A percentile compares a stretch with the other conserved stretches of the same genome.
Conservation (phyloP, 2,888 invertebrate species). For the Megamerina dolium region DNA sequence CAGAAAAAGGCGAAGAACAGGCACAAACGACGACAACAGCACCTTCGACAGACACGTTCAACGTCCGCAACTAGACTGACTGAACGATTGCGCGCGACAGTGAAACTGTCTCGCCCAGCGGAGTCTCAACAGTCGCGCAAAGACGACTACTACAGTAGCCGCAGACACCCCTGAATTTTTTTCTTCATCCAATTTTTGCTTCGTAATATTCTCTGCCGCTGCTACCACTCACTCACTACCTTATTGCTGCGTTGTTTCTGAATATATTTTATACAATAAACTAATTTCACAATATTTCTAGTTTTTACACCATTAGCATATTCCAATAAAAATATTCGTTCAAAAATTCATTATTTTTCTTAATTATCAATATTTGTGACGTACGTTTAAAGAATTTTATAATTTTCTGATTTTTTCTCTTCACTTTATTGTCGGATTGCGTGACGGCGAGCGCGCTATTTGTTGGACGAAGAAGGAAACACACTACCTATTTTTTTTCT, state of each 20-base stretch:
- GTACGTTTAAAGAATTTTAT: too few species aligned
- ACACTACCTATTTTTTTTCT: constrained; percentile 17
- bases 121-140: constrained; percentile 20
- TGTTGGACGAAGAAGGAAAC: too few species aligned
- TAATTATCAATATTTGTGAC: too few species aligned
- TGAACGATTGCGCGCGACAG: background rate
- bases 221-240: background rate
- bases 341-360: too few species aligned
- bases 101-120: constrained; percentile 20
- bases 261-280: too few species aligned
- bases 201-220: constrained; percentile 1
- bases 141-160: constrained; percentile 7
- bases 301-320: too few species aligned
- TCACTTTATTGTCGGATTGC: constrained; percentile 7
- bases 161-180: background rate
- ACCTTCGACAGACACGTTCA: too few species aligned
- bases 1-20: too few species aligned
- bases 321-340: too few species aligned
- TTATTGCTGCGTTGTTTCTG: too few species aligned
- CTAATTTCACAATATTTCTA: constrained; percentile 19
- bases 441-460: constrained; percentile 22
- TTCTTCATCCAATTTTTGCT: constrained; percentile 5
- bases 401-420: constrained; percentile 14
- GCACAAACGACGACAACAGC: too few species aligned
- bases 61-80: too few species aligned